Evolutionary conservation across 2,113 vertebrate species (phyloP).

Genomic region (Sapayoa aenigma): DNA sequence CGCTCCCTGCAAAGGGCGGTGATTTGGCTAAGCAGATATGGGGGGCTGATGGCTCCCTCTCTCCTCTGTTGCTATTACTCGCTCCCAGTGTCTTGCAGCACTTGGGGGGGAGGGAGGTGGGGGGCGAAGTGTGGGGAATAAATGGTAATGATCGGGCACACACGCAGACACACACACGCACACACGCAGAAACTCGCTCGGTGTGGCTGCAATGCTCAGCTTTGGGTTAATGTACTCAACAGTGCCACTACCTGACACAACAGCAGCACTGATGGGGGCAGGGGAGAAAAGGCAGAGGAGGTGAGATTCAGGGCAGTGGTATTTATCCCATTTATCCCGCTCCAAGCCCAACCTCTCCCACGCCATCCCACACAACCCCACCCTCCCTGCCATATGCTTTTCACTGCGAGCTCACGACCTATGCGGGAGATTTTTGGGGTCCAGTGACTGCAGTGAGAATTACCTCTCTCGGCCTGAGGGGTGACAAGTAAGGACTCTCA

Average conservation of each 20-base stretch:
- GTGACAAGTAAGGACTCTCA: not conserved
- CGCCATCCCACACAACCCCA: too few relatives aligned
- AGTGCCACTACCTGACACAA: constrained; percentile 79
- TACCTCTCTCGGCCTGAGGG: not conserved
- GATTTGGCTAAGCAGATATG: not conserved
- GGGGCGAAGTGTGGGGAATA: not conserved
- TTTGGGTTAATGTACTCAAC: constrained; percentile 71
- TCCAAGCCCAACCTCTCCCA: not conserved
- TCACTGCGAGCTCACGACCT: accelerated
- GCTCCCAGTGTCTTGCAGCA: constrained; percentile 14
- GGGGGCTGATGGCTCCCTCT: not conserved
- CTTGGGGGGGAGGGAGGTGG: not conserved
- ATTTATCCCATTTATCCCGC: not conserved
- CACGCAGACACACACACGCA: not conserved
- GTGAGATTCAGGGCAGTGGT: not conserved
- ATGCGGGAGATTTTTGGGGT: not conserved
- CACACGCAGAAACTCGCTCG: not conserved
- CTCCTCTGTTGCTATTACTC: not conserved
- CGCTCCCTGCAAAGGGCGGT: not conserved
- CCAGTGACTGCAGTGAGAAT: not conserved
- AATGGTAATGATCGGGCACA: constrained; percentile 44
- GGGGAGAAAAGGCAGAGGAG: not conserved
- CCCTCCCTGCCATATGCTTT: not conserved
- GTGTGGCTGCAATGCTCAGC: constrained; percentile 54
- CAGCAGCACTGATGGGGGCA: constrained; percentile 65